These are phyloP conservation scores for Babyrousa celebensis DNA, from an alignment of 2,797 vertebrate species.

Conservation along the genomic window DNA sequence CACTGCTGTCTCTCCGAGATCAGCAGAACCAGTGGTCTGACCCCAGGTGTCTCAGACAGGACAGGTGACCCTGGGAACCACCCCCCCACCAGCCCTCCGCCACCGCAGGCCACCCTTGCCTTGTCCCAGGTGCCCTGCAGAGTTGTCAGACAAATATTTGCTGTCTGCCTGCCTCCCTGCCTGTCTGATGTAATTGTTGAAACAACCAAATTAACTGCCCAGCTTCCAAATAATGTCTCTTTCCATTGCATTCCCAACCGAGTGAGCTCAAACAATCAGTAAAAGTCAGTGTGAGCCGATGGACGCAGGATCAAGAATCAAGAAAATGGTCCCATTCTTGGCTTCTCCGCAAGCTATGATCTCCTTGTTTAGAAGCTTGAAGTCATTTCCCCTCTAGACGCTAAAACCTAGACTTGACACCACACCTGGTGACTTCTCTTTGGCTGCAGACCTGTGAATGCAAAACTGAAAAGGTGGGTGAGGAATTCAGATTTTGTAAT, in stretches of 20 bases:
- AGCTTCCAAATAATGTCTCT: not conserved
- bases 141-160: conserved; percentile 1
- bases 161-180: not conserved
- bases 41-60: not conserved
- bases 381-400: not conserved
- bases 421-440: not conserved
- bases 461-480: not conserved
- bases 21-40: not conserved
- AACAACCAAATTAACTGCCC: not conserved
- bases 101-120: not conserved
- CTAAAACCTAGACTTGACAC: not conserved
- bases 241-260: not conserved
- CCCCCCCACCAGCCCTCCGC: fast-evolving
- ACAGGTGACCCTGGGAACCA: fast-evolving
- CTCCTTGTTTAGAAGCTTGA: not conserved
- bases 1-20: not conserved
- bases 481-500: not conserved
- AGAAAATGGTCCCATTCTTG: not conserved
- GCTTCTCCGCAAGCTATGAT: not conserved
- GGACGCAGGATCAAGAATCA: fast-evolving
- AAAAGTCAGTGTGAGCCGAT: not conserved
- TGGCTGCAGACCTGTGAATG: not conserved
- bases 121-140: not conserved
- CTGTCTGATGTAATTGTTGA: not conserved
- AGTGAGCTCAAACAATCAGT: not conserved